Percentiles rank a stretch among this genome's conserved stretches.
phyloP scores from a whole-genome alignment of 2,797 vertebrate genomes.

The Sardinella longiceps region DNA sequence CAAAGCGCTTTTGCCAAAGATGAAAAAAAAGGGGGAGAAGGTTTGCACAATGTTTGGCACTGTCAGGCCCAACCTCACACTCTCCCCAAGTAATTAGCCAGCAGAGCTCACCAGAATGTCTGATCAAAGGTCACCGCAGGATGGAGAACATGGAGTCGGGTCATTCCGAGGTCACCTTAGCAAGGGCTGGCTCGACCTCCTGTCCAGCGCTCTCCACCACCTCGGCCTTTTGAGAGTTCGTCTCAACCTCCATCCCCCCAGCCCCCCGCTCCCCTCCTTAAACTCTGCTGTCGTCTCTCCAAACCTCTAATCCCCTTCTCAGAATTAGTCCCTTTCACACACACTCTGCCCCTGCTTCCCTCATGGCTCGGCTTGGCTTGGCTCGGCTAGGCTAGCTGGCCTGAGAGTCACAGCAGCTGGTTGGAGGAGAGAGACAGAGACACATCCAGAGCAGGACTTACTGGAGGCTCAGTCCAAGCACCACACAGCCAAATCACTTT shows the following conservation, averaged over 20 bases:
- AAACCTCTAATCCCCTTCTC: background rate
- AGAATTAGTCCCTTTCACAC: background rate
- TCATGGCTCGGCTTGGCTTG: background rate
- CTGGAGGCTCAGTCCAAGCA: background rate
- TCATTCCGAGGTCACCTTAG: background rate
- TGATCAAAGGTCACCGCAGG: slow-evolving; percentile 11
- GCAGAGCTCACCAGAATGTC: background rate
- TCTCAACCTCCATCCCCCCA: background rate
- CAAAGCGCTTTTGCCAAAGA: background rate
- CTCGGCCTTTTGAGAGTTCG: background rate
- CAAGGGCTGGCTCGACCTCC: background rate
- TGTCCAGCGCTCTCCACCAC: background rate
- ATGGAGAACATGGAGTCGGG: background rate
- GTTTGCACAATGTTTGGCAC: background rate
- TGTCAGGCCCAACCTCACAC: background rate
- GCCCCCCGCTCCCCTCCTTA: background rate
- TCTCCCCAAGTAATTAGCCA: background rate
- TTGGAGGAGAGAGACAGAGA: background rate
- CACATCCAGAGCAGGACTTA: background rate
- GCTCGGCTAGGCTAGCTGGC: slow-evolving; percentile 4
- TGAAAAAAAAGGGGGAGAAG: background rate
- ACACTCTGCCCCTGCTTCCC: background rate
- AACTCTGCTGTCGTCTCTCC: background rate
- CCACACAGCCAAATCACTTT: background rate
- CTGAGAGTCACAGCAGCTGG: background rate